Evolutionary conservation across 2,888 invertebrate species (phyloP), one percentile per base, ranked within the genome.

Genomic region (Phrixothrix hirtus): DNA sequence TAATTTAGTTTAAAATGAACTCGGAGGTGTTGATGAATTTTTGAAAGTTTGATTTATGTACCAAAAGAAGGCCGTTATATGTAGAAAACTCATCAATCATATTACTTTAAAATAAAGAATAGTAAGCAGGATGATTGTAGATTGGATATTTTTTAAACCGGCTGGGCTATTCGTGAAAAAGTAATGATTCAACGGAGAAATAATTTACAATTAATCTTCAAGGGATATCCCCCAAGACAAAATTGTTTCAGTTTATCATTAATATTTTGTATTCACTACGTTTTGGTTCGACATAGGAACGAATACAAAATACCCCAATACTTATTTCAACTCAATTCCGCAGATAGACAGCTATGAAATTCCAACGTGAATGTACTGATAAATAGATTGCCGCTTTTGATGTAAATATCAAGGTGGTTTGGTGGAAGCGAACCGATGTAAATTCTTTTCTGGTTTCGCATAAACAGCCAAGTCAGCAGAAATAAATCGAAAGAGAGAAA

Each of bases 361-460:
- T 56, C 58, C 62, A 61, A 62, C 62, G 62, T 62, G 62, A 61
- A 57, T 55, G 60, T 59, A 62, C 60, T 62, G 57, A 59, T 57
- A 62, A 62, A 61, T 57, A 59, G 56, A 55, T 49, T 48, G 47
- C 47, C 44, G 48, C 48, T 43, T 39, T 46, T 50, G 58, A 58
- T 58, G 58, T 56, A 56, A 58, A 58, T 58, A 53, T 52, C 36
- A 39, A 43, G 53, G 43, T 50, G 37, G 53, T 35, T 51, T 53
- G 46, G 35, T 31, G 41, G 43, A 50, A 50, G 39, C 39, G 38
- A 25, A 32, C 49, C 47, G 41, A 55, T 49, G 49, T 45, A 55
- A 55, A 55, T 55, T 50, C 49, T 49, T 47, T 45, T 52, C 39
- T 31, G 26, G 26, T 47, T 34, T 41, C 34, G 34, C 50, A 44